Conservation (phyloP, 2,797 vertebrate genomes). For the Rhinogobio ventralis region DNA sequence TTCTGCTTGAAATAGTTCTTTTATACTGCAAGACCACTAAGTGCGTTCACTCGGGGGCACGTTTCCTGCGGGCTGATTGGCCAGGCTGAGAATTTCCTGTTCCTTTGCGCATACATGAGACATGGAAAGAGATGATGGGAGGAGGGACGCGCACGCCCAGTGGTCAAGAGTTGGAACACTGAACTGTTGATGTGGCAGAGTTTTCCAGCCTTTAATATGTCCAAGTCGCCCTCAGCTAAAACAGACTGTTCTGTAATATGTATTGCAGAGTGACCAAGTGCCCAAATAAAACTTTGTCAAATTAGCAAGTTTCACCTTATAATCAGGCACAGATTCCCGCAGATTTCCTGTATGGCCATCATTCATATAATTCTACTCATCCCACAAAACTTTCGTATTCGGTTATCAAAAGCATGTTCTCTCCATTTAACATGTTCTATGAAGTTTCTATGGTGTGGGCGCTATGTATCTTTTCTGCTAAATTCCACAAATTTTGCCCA, state of each 20-base stretch:
- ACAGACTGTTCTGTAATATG: background rate
- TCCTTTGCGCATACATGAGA: conserved; percentile 40
- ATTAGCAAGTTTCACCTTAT: background rate
- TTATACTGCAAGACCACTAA: conserved; percentile 29
- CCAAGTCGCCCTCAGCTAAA: background rate
- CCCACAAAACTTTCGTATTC: background rate
- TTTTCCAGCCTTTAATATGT: conserved; percentile 24
- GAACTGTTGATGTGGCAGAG: conserved; percentile 15
- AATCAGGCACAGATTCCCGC: background rate
- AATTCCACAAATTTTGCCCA: background rate
- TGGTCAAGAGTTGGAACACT: conserved; percentile 30
- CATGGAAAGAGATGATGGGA: conserved; percentile 12
- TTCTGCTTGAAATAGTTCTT: conserved; percentile 38
- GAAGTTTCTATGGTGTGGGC: no score
- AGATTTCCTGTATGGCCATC: background rate
- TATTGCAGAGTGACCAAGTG: background rate
- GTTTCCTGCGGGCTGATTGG: conserved; percentile 50
- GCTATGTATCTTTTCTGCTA: no score
- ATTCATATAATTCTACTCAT: background rate
- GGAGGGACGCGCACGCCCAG: conserved; percentile 29
- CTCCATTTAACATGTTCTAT: background rate
- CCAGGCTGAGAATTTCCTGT: conserved; percentile 49
- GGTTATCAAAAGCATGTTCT: background rate
- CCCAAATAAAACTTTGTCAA: conserved; percentile 7
- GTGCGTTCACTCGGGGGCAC: conserved; percentile 19